Evolutionary conservation across 2,113 vertebrate species (phyloP).

Genomic region (Saimiri boliviensis): DNA sequence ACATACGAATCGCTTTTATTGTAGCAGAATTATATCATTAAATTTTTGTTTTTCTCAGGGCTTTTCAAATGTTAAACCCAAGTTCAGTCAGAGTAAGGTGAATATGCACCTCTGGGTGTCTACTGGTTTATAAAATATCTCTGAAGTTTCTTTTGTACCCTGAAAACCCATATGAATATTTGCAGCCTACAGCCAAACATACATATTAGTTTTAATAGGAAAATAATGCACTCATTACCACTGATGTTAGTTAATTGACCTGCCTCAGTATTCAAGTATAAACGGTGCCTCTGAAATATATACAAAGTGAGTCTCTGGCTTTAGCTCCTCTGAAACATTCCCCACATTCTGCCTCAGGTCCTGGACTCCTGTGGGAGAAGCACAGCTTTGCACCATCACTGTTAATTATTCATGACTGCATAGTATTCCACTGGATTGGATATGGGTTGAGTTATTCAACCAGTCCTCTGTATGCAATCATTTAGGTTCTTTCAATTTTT

Average conservation of each 20-base stretch:
- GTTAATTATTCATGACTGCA: not conserved
- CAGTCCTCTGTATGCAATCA: too few relatives aligned
- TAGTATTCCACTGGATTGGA: not conserved
- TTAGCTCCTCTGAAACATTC: not conserved
- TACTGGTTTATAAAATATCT: not conserved
- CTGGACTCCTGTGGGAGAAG: not conserved
- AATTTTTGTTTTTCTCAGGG: not conserved
- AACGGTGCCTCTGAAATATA: not conserved
- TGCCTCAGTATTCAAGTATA: not conserved
- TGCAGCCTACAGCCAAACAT: not conserved
- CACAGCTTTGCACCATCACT: not conserved
- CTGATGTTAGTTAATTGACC: not conserved
- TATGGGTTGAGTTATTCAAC: not conserved
- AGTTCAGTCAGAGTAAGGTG: not conserved
- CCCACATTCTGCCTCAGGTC: not conserved
- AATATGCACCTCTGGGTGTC: not conserved
- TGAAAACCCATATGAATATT: not conserved
- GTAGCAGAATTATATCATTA: not conserved
- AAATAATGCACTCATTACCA: not conserved
- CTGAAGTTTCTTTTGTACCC: not conserved
- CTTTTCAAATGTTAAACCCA: not conserved
- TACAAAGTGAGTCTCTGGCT: not conserved
- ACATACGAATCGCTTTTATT: not conserved
- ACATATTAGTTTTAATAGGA: not conserved
- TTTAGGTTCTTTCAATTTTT: not conserved